Evolutionary conservation across 2,797 vertebrate genomes (phyloP).

Genomic region (Aulostomus chinensis): DNA sequence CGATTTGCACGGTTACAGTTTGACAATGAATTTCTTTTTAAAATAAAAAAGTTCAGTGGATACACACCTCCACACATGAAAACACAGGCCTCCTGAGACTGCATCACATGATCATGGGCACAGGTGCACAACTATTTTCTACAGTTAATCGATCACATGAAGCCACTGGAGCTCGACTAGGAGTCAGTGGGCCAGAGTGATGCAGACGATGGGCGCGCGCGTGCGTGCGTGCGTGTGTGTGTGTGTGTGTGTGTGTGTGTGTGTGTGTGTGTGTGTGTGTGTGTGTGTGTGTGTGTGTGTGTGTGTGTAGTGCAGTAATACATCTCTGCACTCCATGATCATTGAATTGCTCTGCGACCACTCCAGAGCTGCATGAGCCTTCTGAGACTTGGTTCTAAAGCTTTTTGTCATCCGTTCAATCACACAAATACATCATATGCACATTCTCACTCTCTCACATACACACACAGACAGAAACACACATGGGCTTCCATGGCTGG

Average conservation of each 20-base stretch:
- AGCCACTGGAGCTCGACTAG: conserved; percentile 60
- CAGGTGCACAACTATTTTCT: conserved; percentile 73
- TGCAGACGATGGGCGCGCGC: conserved; percentile 22
- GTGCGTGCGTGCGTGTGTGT: conserved; percentile 9
- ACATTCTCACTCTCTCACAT: too few species aligned
- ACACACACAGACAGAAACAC: conserved; percentile 6
- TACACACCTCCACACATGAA: neutral
- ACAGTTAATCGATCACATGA: conserved; percentile 72
- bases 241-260: conserved; percentile 1
- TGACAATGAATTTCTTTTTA: conserved; percentile 23
- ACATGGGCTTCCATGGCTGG: conserved; percentile 15
- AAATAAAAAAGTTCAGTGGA: conserved; percentile 25
- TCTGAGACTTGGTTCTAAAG: conserved; percentile 46
- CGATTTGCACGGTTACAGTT: conserved; percentile 36
- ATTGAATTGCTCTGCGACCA: conserved; percentile 44
- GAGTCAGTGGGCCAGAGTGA: conserved; percentile 58
- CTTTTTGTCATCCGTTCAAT: conserved; percentile 53
- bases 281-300: conserved; percentile 20
- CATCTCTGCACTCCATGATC: conserved; percentile 50
- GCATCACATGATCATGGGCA: conserved; percentile 46
- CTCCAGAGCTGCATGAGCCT: conserved; percentile 36
- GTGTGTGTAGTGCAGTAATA: conserved; percentile 24
- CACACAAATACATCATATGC: conserved; percentile 23
- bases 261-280: conserved; percentile 10
- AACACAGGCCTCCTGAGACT: conserved; percentile 18